Evolutionary conservation across 2,113 vertebrate species (phyloP), one percentile per base, ranked within the genome.

Genomic region (Burhinus oedicnemus): DNA sequence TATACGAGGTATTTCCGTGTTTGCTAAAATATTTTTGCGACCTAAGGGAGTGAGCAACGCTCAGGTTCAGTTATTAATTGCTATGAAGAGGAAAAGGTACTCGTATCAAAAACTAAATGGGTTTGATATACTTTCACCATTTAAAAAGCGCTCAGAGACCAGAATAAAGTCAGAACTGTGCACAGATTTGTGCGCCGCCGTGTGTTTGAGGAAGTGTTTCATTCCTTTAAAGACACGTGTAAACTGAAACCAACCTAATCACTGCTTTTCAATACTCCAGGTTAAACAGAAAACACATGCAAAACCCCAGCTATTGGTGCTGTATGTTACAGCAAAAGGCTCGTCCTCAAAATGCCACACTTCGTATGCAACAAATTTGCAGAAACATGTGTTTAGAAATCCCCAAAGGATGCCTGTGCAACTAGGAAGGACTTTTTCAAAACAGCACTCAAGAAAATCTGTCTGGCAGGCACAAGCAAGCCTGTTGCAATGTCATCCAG

Each of bases 1-100:
- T 12, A 23, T 0, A 51, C 3, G 1, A 38, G 5, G 2, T 9
- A n/a, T 23, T 66, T 54, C 54, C 5, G 0, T 11, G n/a, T 61
- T 57, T 77, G 7, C 14, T 14, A 23, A 62, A 66, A 38, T n/a
- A 68, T 25, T 64, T 11, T 51, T 42, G 29, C 2, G 2, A 36
- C 45, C 64, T 11, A 55, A 34, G 45, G 38, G 29, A 30, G 5
- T 1, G 4, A 81, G 34, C 30, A 27, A 45, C 8, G 57, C 47
- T 55, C 38, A 51, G 34, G 11, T 38, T 62, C 32, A 84, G 36
- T 38, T 68, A 58, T 26, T 55, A 68, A 89, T 3, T 94, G 29
- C 17, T n/a, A 8, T 4, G 1, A 34, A 55, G 15, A 87, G 22
- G 34, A 19, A 70, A 51, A 2, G 3, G n/a, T 16, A 45, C 20